Base-by-base conservation (phyloP, 2,888 invertebrate genomes). In the Eilema sororculum region DNA sequence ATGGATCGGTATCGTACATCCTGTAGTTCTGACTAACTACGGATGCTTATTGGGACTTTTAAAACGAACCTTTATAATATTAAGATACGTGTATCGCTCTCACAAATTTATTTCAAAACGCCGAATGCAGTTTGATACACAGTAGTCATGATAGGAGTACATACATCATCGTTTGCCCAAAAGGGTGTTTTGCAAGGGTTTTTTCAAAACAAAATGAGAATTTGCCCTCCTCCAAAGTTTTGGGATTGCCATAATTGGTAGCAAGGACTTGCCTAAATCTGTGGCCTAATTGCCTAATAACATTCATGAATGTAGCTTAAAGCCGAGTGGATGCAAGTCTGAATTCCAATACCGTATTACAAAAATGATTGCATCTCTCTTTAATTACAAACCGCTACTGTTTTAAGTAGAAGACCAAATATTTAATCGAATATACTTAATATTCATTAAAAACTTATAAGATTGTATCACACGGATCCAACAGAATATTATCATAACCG, bases 401-500 rank as follows among this genome's bases (percentile, higher is more conserved):
- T 65, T 61, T 30, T 41, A 52, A 69, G n/a, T 69, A 61, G 60
- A 69, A 65, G 5, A 61, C 52, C 37, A 69, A 69, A 69, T 56
- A 63, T 64, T 64, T 64, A 41, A 65, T 56, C 25, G 3, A 65
- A 52, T 65, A 69, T 61, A 72, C 56, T 73, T 64, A 65, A 62
- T 59, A 65, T 5, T 22, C 9, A 64, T 63, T 71, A 75, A 70
- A 76, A 61, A 37, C n/a, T 24, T 61, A 64, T 65, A 68, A 63
- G 59, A 78, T 72, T 16, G 10, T 64, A 71, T 77, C 63, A 71
- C 66, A 70, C 66, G 41, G 52, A 74, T 58, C 56, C 22, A 59
- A 65, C 63, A 66, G 71, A 73, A 79, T 74, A 74, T 74, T 70
- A 79, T 79, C 68, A 80, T 80, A 75, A 77, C 78, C 67, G 58